Evolutionary conservation across 2,888 invertebrate genomes (phyloP), one percentile per base, ranked within the genome.

Genomic region (Pachydiplax longipennis): DNA sequence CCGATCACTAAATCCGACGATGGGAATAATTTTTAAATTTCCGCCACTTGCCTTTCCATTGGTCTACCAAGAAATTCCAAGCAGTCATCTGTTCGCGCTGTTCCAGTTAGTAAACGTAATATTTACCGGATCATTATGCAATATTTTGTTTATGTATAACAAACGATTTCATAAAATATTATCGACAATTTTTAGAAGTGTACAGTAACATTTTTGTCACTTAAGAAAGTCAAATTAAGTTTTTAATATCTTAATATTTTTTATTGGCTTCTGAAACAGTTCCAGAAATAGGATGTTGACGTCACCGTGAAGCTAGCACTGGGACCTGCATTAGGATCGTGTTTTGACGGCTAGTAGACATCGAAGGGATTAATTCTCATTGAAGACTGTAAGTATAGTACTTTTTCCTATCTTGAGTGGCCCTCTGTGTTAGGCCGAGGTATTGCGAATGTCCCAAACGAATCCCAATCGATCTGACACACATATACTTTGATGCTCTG

Each of bases 251-350:
- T 37, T 6, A 44, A 22, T 37, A 81, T 8, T 40, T 81, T 81
- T 81, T 81, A 81, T 81, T 81, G 37, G 40, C 81, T 18, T 53
- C 35, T 48, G 58, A 35, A 25, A 35, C 58, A 15, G 83, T 83
- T 58, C 83, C 83, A 83, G 58, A 83, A 35, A 35, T 83, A 83
- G 83, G 18, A 73, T 83, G 58, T 83, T 83, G 83, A 83, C 83
- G 83, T 83, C 83, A 83, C 83, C 58, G 53, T 5, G 8, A 25
- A 2, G 15, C 73, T 25, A 83, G 31, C 12, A 58, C 2, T 5
- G 53, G 53, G 35, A 25, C 53, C 83, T 83, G 83, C 83, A 83
- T 35, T 83, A 58, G 58, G 58, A 15, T 15, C 4, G 18, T 83
- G 53, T 58, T 81, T 12, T 83, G 83, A 48, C 31, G 83, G 35